Evolutionary conservation across 2,797 vertebrate species (phyloP).

Genomic region (Buceros bicornis): DNA sequence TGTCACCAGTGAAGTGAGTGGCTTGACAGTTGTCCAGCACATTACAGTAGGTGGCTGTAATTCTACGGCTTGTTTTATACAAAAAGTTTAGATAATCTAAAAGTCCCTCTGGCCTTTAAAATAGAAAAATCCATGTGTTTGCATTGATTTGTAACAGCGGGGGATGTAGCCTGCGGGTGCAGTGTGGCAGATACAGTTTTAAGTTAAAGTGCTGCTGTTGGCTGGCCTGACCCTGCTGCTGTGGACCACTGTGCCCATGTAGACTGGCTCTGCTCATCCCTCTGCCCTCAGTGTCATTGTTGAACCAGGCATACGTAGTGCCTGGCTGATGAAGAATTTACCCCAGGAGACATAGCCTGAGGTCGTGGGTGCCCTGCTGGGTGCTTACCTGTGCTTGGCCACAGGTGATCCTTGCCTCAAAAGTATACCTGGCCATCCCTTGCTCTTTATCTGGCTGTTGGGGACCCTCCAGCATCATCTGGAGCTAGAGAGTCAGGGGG

Average conservation of each 20-base stretch:
- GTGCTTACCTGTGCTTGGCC: background rate
- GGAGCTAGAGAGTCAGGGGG: accelerated
- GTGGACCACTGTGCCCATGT: accelerated
- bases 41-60: background rate
- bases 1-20: background rate
- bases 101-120: background rate
- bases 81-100: background rate
- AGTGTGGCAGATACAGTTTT: background rate
- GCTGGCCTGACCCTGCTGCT: background rate
- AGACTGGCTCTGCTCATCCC: background rate
- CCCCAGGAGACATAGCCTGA: background rate
- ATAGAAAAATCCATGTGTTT: background rate
- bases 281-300: background rate
- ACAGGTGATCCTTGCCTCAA: background rate
- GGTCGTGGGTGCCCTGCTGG: background rate
- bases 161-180: background rate
- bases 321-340: background rate
- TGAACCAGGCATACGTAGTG: accelerated
- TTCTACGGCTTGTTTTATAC: background rate
- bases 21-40: background rate
- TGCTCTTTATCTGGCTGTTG: background rate
- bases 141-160: background rate
- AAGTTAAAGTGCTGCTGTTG: background rate
- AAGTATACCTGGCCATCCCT: background rate
- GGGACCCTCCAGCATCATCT: background rate